These are phyloP conservation scores for Rhinoderma darwinii DNA, from an alignment of 2,113 vertebrate genomes.

Conservation along the genomic window DNA sequence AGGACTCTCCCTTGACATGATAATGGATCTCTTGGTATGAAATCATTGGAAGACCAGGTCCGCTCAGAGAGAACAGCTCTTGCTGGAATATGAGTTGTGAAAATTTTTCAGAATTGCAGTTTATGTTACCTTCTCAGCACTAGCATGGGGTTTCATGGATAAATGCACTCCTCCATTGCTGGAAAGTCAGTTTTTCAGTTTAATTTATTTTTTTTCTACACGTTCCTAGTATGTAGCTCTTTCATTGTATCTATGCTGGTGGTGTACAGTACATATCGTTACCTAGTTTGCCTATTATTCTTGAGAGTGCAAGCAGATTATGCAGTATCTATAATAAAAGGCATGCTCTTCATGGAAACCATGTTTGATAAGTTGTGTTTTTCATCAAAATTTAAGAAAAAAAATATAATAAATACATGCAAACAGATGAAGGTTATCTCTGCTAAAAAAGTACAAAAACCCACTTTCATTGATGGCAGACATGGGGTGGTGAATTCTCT, in stretches of 20 bases:
- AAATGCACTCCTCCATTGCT: constrained; percentile 36
- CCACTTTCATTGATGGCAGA: too few species aligned
- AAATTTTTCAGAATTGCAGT: constrained; percentile 24
- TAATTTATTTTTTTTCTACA: constrained; percentile 35
- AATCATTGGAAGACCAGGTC: constrained; percentile 59
- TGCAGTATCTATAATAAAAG: constrained; percentile 56
- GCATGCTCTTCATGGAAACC: constrained; percentile 57
- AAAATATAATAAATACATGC: background rate
- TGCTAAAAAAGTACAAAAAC: too few species aligned
- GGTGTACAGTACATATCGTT: constrained; percentile 55
- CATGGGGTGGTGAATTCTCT: background rate
- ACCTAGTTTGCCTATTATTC: constrained; percentile 55
- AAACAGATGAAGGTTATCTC: background rate
- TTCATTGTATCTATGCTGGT: constrained; percentile 54
- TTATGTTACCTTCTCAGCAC: constrained; percentile 32
- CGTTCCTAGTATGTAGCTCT: constrained; percentile 42
- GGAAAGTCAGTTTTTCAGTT: constrained; percentile 21
- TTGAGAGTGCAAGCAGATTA: constrained; percentile 46
- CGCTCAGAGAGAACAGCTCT: constrained; percentile 60
- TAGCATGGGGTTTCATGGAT: constrained; percentile 39
- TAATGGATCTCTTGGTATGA: constrained; percentile 50
- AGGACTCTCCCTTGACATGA: constrained; percentile 60
- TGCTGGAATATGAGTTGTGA: constrained; percentile 53
- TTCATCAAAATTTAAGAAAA: constrained; percentile 8
- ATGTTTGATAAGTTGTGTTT: constrained; percentile 38